Base-by-base conservation (phyloP, 2,888 invertebrate species). In the Andrena flavipes region DNA sequence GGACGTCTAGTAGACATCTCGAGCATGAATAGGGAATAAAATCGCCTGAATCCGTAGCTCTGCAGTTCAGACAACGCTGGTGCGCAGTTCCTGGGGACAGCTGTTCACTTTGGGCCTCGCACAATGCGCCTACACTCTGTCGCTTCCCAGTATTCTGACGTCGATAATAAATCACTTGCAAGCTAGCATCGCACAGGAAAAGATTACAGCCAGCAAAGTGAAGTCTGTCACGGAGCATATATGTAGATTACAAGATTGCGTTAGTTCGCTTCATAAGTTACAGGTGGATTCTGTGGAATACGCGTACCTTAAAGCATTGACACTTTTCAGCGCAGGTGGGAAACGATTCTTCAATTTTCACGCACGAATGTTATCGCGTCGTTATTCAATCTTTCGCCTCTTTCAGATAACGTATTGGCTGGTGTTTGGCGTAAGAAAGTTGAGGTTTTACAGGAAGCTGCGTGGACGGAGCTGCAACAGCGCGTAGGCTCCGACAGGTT, bases 61-160 rank as follows among this genome's bases (percentile, higher is more conserved):
- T 79, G 98, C 98, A 84, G 95, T 97, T 72, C 98, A 99, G 95
- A 97, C 97, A 88, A 95, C 96, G 0, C 94, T 99, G 56, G 95
- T 99, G 84, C 97, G 97, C 92, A 96, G 96, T 74, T 97, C 98
- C 90, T 99, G 99, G 99, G 96, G 98, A 79, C 98, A 99, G 92
- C 94, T 99, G 81, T 98, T 99, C 93, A 97, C 97, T 1, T 95
- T 99, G 48, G 99, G 99, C 0, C 95, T 99, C 84, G 97, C 98
- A 13, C 98, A 99, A 94, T 97, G 97, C 92, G 96, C 97, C 0
- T 96, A 96, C 76, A 96, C 96, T 33, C 95, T 98, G 90, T 97
- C 97, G 8, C 95, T 99, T 81, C 95, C 96, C 71, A 96, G 97
- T 70, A 97, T 99, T 89, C 95, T 99, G 88, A 96, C 97, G 33